Base-by-base conservation (phyloP, 2,797 vertebrate genomes). In the Pteronotus mesoamericanus region DNA sequence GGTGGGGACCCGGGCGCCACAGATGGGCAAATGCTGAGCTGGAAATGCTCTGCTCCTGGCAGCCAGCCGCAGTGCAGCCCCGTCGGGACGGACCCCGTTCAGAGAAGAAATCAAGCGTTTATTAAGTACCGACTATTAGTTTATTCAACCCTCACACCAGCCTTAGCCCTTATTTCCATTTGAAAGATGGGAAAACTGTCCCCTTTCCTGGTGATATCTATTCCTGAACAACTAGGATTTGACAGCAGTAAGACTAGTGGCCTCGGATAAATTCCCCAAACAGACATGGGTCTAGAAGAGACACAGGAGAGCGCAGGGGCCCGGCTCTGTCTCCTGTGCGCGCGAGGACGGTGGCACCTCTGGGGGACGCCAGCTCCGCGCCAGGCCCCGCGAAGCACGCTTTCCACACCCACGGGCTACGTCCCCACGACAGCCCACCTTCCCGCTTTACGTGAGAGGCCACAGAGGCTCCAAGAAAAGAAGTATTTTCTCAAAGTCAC, bases 211-310 rank as follows among this genome's bases (percentile, higher is more conserved):
- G 37, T 91, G 84, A 95, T 86, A 91, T 97, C 97, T 97, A 97
- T 95, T 97, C 97, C 97, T 92, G 96, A 96, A 96, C 92, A 37
- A 1, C 86, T 68, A 96, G 95, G 96, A 98, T 97, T 97, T 97
- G 96, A 87, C 72, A 95, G 94, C 94, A 98, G 93, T 94, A 96
- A 96, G 97, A 90, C 93, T 95, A 22, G 0, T 37, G 24, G 94
- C 96, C 96, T 97, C 96, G 95, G 94, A 78, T 94, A 95, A 98
- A 96, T 96, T 97, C 93, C 97, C 96, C 96, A 96, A 96, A 97
- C 86, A 95, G 96, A 98, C 98, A 98, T 97, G 92, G 78, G 98
- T 95, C 96, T 94, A 97, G 95, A 97, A 97, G 97, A 97, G 97
- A 96, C 96, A 96, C 71, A 94, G 83, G 94, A 98, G 96, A 64